Conservation (phyloP, 1,140 invertebrate genomes). For the Bombus vancouverensis region DNA sequence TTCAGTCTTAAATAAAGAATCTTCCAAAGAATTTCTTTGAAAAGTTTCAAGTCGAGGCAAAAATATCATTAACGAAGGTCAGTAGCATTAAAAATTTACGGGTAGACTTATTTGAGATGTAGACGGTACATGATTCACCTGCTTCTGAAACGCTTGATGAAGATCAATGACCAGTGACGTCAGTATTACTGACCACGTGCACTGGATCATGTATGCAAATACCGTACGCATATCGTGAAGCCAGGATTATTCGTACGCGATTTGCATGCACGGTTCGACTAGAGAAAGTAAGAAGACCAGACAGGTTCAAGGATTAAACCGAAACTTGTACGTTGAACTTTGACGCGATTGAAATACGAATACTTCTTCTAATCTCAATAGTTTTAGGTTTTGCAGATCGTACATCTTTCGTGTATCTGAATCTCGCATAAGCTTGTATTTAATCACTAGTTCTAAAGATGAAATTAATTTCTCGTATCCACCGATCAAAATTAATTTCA, state of each 20-base stretch:
- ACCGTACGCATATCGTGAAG: not conserved
- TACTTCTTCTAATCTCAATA: not conserved
- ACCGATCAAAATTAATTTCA: too few species aligned
- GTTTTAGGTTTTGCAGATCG: not conserved
- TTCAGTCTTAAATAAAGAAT: too few species aligned
- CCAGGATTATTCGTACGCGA: conserved; percentile 23
- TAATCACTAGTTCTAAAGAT: too few species aligned
- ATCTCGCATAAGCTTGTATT: too few species aligned
- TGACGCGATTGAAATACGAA: not conserved
- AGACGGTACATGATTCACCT: conserved; percentile 24
- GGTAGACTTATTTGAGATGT: not conserved
- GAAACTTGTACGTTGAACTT: not conserved
- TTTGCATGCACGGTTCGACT: not conserved
- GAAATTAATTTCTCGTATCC: too few species aligned
- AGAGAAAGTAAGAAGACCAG: not conserved
- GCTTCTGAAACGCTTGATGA: conserved; percentile 27
- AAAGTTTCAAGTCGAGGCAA: not conserved
- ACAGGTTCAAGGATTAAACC: conserved; percentile 8
- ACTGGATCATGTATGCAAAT: conserved; percentile 44
- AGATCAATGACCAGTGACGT: conserved; percentile 63
- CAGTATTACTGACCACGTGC: conserved; percentile 41
- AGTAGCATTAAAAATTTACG: not conserved
- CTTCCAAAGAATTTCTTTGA: too few species aligned
- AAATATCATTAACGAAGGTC: not conserved
- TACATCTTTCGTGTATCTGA: not conserved